Evolutionary conservation across 2,113 vertebrate genomes (phyloP).

Genomic region (Natator depressus): DNA sequence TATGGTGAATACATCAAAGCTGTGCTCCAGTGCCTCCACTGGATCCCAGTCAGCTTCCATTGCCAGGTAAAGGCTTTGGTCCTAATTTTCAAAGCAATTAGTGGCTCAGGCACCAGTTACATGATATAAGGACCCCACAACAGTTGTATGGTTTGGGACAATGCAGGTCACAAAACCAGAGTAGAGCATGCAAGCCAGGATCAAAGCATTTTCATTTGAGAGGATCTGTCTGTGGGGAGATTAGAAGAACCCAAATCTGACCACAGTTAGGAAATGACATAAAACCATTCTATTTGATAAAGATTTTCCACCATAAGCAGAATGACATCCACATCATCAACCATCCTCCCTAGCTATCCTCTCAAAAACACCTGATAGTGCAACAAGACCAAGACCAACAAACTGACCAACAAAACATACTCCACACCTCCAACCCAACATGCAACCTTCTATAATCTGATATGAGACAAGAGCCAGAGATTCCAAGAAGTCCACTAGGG

Average conservation of each 20-base stretch:
- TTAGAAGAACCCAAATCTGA: conserved; percentile 3
- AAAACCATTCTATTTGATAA: conserved; percentile 33
- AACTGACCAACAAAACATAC: rapidly evolving
- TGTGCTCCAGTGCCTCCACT: not conserved
- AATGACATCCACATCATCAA: not conserved
- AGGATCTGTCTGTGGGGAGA: not conserved
- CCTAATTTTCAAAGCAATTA: not conserved
- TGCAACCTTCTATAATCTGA: not conserved
- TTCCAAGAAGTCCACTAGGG: rapidly evolving
- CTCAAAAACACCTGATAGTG: not conserved
- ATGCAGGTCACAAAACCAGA: not conserved
- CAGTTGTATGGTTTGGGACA: not conserved
- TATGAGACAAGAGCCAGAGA: not conserved
- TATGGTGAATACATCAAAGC: not conserved
- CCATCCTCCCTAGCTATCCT: not conserved
- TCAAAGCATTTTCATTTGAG: conserved; percentile 15
- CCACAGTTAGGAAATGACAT: conserved; percentile 39
- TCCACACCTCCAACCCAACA: not conserved
- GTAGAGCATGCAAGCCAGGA: not conserved
- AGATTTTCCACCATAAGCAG: not conserved
- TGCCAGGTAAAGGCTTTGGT: not conserved
- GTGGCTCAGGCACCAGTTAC: not conserved
- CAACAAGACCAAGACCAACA: not conserved
- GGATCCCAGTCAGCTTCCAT: not conserved
- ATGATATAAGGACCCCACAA: not conserved